A percentile compares a stretch with the other conserved stretches of the same genome.
Evolutionary conservation across 2,113 vertebrate species (phyloP).

Genomic region (Microtus montanus): DNA sequence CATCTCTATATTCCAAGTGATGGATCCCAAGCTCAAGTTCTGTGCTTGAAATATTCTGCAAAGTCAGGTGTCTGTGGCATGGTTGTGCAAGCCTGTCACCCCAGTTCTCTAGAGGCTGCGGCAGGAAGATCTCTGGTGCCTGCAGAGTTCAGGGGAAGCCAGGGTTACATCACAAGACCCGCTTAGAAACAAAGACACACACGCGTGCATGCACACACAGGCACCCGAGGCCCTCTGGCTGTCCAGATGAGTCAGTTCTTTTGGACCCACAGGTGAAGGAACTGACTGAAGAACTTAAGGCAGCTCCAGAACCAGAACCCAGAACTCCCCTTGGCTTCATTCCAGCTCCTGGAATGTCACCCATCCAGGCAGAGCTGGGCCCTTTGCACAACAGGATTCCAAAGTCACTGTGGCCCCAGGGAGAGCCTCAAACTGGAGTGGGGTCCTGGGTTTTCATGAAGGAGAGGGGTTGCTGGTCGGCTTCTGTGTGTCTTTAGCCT

Average conservation of each 20-base stretch:
- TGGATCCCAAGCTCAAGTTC: not conserved
- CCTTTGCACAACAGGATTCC: not conserved
- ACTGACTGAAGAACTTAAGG: not conserved
- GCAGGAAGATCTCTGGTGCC: not conserved
- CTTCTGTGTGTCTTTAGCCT: not conserved
- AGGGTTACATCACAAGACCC: not conserved
- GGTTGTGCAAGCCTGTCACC: not conserved
- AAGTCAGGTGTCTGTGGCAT: not conserved
- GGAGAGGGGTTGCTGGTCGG: not conserved
- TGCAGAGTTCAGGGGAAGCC: not conserved
- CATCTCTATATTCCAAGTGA: not conserved
- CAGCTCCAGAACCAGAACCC: not conserved
- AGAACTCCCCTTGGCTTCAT: not conserved
- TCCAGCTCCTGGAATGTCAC: not conserved
- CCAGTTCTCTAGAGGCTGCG: not conserved
- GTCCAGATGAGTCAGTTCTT: not conserved
- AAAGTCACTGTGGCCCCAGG: accelerated
- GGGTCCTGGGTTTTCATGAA: not conserved
- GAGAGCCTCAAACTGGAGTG: not conserved
- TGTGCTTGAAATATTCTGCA: no score
- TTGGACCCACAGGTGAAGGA: not conserved
- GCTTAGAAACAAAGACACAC: not conserved
- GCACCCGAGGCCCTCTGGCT: not conserved
- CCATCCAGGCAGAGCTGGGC: not conserved
- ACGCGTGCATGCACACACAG: not conserved